phyloP scores from a whole-genome alignment of 2,888 invertebrate genomes.

The Hydrotaea diabolus region DNA sequence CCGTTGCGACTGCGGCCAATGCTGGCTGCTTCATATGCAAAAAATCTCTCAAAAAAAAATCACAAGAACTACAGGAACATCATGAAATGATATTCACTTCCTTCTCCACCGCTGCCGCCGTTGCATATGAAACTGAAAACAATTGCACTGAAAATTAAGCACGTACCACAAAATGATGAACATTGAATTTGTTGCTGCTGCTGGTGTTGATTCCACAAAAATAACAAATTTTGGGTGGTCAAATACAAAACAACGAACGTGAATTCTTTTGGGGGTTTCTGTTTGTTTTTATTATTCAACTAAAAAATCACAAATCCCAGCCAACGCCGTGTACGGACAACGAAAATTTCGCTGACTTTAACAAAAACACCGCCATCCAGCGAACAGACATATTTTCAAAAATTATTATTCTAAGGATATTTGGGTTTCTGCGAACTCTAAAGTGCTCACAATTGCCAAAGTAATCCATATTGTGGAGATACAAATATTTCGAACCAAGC shows the following conservation, averaged over 20 bases:
- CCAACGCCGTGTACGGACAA: constrained; percentile 45
- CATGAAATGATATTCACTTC: constrained; percentile 15
- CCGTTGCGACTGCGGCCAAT: neutral
- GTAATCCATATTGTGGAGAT: too few relatives aligned
- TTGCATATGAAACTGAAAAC: constrained; percentile 20
- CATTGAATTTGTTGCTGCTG: constrained; percentile 41
- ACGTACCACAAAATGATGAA: constrained; percentile 62
- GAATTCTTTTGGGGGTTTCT: constrained; percentile 47
- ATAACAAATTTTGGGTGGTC: constrained; percentile 62
- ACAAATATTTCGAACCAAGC: too few relatives aligned
- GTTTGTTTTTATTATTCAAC: constrained; percentile 59
- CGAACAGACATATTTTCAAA: neutral
- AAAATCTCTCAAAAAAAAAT: neutral
- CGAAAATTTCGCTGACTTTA: constrained; percentile 48
- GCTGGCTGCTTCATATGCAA: constrained; percentile 15
- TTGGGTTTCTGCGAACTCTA: neutral
- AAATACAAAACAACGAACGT: constrained; percentile 14
- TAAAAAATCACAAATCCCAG: constrained; percentile 12
- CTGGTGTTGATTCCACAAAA: constrained; percentile 17
- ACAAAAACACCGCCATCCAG: constrained; percentile 15
- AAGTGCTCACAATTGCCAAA: too few relatives aligned
- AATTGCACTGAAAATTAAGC: constrained; percentile 59
- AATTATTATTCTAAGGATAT: neutral
- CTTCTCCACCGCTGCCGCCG: neutral
- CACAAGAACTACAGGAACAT: neutral